Percentiles rank a stretch among this genome's conserved stretches.
Conservation (phyloP, 2,797 vertebrate genomes). For the Poeciliopsis turneri region DNA sequence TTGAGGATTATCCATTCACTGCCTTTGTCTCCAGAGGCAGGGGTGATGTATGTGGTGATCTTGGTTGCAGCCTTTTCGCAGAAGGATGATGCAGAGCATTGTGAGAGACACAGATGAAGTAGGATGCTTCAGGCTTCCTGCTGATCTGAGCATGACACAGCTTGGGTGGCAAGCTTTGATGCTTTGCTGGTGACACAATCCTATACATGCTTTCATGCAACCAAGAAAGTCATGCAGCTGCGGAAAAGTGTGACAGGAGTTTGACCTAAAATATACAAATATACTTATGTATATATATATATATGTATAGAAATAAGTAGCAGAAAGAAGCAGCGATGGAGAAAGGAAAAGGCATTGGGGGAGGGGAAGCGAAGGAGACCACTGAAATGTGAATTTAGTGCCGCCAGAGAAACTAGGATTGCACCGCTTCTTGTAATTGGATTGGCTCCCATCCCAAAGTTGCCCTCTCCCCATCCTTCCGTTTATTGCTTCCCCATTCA, state of each 20-base stretch:
- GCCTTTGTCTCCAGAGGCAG: constrained; percentile 43
- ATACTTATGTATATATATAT: background rate
- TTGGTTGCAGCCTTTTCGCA: constrained; percentile 53
- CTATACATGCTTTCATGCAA: constrained; percentile 36
- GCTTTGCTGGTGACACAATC: constrained; percentile 42
- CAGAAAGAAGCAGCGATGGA: constrained; percentile 42
- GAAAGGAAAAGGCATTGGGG: constrained; percentile 41
- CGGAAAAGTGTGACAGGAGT: constrained; percentile 6
- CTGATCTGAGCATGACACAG: constrained; percentile 50
- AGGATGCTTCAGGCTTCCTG: constrained; percentile 48
- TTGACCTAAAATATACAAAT: constrained; percentile 31
- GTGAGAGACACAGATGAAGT: constrained; percentile 19
- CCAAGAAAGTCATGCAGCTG: constrained; percentile 33
- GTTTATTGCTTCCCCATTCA: constrained; percentile 63
- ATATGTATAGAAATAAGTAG: constrained; percentile 21
- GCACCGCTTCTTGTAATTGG: constrained; percentile 86
- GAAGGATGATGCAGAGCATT: constrained; percentile 46
- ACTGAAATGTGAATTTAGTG: constrained; percentile 83
- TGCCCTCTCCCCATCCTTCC: constrained; percentile 40
- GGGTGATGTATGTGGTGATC: constrained; percentile 42
- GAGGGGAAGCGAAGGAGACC: constrained; percentile 60
- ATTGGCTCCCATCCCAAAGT: constrained; percentile 86
- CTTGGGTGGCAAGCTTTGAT: constrained; percentile 54
- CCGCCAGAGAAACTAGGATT: constrained; percentile 76
- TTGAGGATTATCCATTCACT: constrained; percentile 27